Evolutionary conservation across 37 sponge, comb jelly and placozoan species (phyloP).

Genomic region (Theonella swinhoei): DNA sequence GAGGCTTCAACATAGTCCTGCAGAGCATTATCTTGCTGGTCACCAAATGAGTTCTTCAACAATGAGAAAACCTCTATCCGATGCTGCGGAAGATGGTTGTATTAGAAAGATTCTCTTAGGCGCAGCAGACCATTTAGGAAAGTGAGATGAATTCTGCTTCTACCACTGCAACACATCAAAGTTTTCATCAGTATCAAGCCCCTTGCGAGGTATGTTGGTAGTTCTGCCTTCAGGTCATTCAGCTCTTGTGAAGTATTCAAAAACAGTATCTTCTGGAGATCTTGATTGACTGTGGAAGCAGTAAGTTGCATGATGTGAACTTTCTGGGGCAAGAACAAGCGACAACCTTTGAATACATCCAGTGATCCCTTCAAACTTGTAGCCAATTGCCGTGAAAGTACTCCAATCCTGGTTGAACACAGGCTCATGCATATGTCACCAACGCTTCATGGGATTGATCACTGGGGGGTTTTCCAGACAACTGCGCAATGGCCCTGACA

Average conservation of each 20-base stretch:
- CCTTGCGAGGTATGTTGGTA: conserved; percentile 25
- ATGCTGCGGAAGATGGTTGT: conserved; percentile 33
- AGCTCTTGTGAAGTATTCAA: background rate
- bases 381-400: background rate
- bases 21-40: conserved; percentile 16
- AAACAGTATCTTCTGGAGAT: background rate
- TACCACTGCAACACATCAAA: conserved; percentile 34
- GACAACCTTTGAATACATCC: conserved; percentile 19
- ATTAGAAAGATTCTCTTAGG: conserved; percentile 6
- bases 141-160: conserved; percentile 20
- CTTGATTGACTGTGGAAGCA: conserved; percentile 9
- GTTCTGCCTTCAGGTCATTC: conserved; percentile 13
- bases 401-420: conserved; percentile 21
- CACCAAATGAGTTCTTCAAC: conserved; percentile 17
- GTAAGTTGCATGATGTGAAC: background rate
- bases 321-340: conserved; percentile 29
- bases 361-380: background rate
- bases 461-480: conserved; percentile 18
- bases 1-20: conserved; percentile 45
- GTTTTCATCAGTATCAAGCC: background rate
- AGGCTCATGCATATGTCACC: conserved; percentile 10
- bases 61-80: conserved; percentile 34
- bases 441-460: background rate
- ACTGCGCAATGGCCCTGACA: conserved; percentile 27
- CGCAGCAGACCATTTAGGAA: conserved; percentile 41